Base-by-base conservation (phyloP, 2,888 invertebrate genomes). In the Mythimna loreyi region DNA sequence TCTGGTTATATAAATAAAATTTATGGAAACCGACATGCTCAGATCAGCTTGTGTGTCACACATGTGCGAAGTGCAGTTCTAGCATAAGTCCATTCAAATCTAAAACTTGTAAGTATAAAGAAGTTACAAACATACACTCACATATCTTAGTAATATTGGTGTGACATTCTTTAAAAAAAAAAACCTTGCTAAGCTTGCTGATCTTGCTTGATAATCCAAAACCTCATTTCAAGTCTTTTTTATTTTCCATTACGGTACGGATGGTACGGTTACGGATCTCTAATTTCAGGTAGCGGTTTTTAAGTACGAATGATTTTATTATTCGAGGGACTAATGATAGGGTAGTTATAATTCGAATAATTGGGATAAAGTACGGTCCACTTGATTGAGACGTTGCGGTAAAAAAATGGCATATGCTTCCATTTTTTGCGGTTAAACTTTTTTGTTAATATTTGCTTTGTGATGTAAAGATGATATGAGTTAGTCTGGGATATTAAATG, bases 281-380 rank as follows among this genome's bases (percentile, higher is more conserved):
- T 65, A 76, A 76, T 68, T 45, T 72, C 84, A 84, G 84, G 84
- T 84, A 84, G 84, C 81, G 47, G 49, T 30, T 70, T 61, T 71
- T 60, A 70, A 70, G 67, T 63, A 66, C 40, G 65, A 58, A 70
- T 68, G 64, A 67, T 80, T 80, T 78, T 72, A 83, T 80, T 83
- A 82, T 76, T 56, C 55, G 64, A 72, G 53, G 61, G 72, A 55
- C 67, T 83, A 80, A 83, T 80, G 43, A 56, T 40, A 58, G 72
- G 70, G 78, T 73, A 53, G 72, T 77, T 80, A 72, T 75, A 70
- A 78, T 69, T 67, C 30, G n/a, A 45, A 83, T 83, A 83, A 83
- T 81, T 83, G 78, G 71, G 23, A 67, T 72, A 65, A 75, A 61
- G 63, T 63, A 64, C 72, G 79, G 72, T 75, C 61, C n/a, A 45